phyloP scores from a whole-genome alignment of 2,888 invertebrate species.

The Leptodirus hochenwartii region DNA sequence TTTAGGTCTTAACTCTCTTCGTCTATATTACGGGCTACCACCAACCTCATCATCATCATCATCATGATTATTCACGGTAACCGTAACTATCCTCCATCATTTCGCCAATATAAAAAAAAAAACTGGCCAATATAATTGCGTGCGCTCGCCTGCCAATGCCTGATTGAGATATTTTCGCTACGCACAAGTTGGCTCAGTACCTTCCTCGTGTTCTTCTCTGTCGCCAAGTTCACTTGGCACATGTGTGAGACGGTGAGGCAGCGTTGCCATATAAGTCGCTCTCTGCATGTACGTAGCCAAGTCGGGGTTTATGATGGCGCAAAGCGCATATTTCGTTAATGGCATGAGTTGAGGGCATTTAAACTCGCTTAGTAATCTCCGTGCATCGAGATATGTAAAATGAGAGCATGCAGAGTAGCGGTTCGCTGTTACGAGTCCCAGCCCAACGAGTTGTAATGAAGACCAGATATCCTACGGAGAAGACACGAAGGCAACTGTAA shows the following conservation, averaged over 20 bases:
- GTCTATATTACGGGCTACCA: too few species aligned
- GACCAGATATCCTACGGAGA: constrained; percentile 15
- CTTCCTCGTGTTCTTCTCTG: background rate
- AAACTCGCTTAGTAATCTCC: constrained; percentile 27
- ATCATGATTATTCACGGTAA: too few species aligned
- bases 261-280: background rate
- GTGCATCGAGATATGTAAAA: constrained; percentile 29
- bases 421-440: too few species aligned
- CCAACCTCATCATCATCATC: too few species aligned
- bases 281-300: constrained; percentile 1
- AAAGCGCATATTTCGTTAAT: constrained; percentile 24
- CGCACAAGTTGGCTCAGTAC: constrained; percentile 5
- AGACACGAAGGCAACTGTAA: too few species aligned
- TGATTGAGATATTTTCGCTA: constrained; percentile 25
- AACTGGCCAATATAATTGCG: constrained; percentile 24
- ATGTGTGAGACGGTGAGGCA: background rate
- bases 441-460: constrained; percentile 14
- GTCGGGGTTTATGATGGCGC: constrained; percentile 14
- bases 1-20: too few species aligned
- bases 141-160: constrained; percentile 17
- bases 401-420: constrained; percentile 22
- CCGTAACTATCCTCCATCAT: background rate
- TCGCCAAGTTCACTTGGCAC: background rate
- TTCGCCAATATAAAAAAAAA: background rate
- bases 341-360: constrained; percentile 27